Base-by-base conservation (phyloP, 92 coral and sea anemone species). In the Muricea muricata region DNA sequence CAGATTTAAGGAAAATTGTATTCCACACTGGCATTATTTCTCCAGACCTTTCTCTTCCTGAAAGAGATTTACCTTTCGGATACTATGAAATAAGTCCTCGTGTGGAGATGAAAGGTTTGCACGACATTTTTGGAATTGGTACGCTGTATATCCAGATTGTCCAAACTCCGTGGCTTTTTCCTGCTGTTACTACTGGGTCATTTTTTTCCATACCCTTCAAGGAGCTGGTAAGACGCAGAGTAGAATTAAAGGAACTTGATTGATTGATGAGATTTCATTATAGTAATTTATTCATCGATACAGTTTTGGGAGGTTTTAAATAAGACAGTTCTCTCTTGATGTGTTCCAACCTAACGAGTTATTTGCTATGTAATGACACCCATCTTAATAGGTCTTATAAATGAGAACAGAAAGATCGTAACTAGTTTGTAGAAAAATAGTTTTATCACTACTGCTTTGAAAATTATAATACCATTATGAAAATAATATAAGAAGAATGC, bases 31-130 rank as follows among this genome's bases (percentile, higher is more conserved):
- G 60, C 60, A 52, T 52, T 52, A 21, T 52, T 52, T 61, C 46
- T 24, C 74, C 97, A 13, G 60, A 56, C 15, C 84, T 88, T 15
- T 34, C 67, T 2, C 18, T 94, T 10, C 80, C 85, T 1, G 81
- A 76, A 20, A 79, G 90, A 34, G 61, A 42, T 1, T 81, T 94
- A 30, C 18, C 76, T 18, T 94, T 90, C 35, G 98, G 98, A 0
- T 71, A 76, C 32, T 91, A 93, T 71, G 74, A 81, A 83, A 41
- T 90, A 18, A 73, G 73, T 18, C 89, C 90, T 18, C 90, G 90
- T 0, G 85, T 94, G 18, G 41, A 12, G 8, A 94, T 94, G 98
- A 45, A 25, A 12, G 89, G 73, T 35, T 48, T 88, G 4, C 70
- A 12, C 8, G 91, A 90, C 4, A 88, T 94, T 10, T 77, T 84